These are phyloP conservation scores for Poecilobothrus nobilitatus DNA, from an alignment of 2,888 invertebrate genomes.

Conservation along the genomic window DNA sequence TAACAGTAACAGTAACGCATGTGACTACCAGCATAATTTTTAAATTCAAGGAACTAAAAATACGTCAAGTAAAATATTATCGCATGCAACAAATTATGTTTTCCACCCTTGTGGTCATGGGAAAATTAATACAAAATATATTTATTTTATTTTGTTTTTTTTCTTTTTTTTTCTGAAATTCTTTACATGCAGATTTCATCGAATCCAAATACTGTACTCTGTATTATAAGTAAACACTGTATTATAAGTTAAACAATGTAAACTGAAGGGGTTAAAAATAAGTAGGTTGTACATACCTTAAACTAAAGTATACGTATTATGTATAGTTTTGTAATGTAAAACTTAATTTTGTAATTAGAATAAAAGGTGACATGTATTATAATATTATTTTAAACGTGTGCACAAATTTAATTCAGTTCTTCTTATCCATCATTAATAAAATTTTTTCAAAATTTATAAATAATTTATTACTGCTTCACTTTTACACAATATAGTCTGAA, in stretches of 20 bases:
- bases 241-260: background rate
- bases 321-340: background rate
- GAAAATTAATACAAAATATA: background rate
- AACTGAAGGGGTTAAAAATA: background rate
- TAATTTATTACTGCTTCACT: too few species aligned
- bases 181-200: too few species aligned
- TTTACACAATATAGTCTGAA: too few species aligned
- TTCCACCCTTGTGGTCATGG: constrained; percentile 4
- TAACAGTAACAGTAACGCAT: background rate
- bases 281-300: too few species aligned
- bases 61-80: too few species aligned
- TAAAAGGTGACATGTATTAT: background rate
- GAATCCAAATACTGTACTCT: too few species aligned
- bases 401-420: background rate
- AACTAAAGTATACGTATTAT: too few species aligned
- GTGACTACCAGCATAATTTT: constrained; percentile 4
- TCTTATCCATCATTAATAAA: constrained; percentile 1
- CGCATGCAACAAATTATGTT: background rate
- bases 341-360: background rate
- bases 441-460: background rate
- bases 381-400: background rate
- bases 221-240: too few species aligned
- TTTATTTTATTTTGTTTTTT: background rate
- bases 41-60: background rate
- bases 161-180: background rate